Conservation (phyloP, 2,113 vertebrate species). For the Rattus rattus region DNA sequence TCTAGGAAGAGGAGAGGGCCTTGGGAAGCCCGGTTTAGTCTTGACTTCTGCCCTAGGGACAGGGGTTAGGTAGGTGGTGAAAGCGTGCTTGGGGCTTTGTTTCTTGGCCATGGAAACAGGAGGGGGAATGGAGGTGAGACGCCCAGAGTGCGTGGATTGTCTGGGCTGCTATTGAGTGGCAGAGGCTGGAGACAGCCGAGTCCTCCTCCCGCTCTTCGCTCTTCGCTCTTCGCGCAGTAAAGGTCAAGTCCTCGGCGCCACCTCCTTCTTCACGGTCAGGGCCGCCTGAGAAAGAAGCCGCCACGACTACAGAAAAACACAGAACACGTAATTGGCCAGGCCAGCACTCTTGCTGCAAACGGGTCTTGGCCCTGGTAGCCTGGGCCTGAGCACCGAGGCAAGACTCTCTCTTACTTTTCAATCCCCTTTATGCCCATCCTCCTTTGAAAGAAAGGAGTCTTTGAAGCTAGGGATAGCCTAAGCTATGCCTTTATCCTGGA, state of each 20-base stretch:
- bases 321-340: neutral
- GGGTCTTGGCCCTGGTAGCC: neutral
- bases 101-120: conserved; percentile 16
- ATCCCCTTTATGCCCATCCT: neutral
- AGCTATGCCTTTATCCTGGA: neutral
- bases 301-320: neutral
- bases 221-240: conserved; percentile 78
- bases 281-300: neutral
- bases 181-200: neutral
- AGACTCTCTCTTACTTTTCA: neutral
- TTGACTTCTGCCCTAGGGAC: neutral
- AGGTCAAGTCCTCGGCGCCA: conserved; percentile 89
- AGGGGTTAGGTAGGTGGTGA: neutral
- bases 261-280: conserved; percentile 81
- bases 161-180: conserved; percentile 65
- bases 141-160: conserved; percentile 20
- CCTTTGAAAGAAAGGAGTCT: conserved; percentile 48
- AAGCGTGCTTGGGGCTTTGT: conserved; percentile 63
- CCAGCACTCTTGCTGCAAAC: neutral
- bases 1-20: neutral
- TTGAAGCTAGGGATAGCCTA: neutral
- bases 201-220: conserved; percentile 69
- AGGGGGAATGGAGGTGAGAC: neutral
- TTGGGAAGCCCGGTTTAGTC: neutral
- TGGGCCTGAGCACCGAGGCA: neutral